Base-by-base conservation (phyloP, 2,888 invertebrate species). In the Asteroscopus sphinx region DNA sequence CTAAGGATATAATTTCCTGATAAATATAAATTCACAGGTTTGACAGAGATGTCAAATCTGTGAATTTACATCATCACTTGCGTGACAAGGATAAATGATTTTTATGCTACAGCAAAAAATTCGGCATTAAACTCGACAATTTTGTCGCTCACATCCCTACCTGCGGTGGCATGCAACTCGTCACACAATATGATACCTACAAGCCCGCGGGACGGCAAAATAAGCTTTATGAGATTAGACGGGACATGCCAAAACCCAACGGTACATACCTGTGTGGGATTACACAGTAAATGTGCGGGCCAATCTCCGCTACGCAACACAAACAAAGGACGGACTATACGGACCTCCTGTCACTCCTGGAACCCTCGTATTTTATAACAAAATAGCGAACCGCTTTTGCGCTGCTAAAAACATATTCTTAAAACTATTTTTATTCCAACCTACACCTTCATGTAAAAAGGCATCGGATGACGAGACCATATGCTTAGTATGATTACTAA, bases 161-260 rank as follows among this genome's bases (percentile, higher is more conserved):
- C 75, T 77, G 68, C 49, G 76, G 72, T 62, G 49, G 49, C 69
- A 72, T 80, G 78, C 80, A 77, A 52, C 72, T 72, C 74, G 58
- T 75, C 76, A 78, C 67, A 71, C 75, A 79, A 79, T 70, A 72
- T 73, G 73, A 77, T 73, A 71, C 68, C 64, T 57, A 57, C 68
- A 68, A 76, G 69, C 77, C 80, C 76, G 54, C 16, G 57, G 77
- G 76, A 79, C 70, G 77, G 66, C 74, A 72, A 81, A 82, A 81
- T 86, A 85, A 85, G 87, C 86, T 84, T 86, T 80, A 83, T 79
- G 76, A 83, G 88, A 85, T 89, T 88, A 88, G 65, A 76, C 52
- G 81, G 78, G 81, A 77, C 76, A 73, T 65, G 74, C 65, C 67
- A 63, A 66, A 73, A 74, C 68, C 54, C 36, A 51, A 40, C 52